These are phyloP conservation scores for Lycophotia porphyrea DNA, from an alignment of 2,888 invertebrate genomes.

Conservation along the genomic window DNA sequence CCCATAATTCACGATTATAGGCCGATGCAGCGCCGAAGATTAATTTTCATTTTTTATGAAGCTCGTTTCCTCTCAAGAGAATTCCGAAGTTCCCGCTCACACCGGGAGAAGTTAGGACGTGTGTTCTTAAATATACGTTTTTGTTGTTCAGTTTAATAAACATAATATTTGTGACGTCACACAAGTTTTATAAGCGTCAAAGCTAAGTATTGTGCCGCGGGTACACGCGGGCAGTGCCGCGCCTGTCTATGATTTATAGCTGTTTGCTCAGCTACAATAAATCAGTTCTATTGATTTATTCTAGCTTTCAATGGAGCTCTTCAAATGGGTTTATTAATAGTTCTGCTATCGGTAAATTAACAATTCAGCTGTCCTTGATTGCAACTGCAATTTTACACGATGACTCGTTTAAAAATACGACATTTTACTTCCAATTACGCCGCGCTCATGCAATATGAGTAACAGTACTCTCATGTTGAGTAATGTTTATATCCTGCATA, in stretches of 20 bases:
- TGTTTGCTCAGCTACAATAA: constrained; percentile 82
- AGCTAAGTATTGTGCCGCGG: constrained; percentile 28
- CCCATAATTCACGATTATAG: background rate
- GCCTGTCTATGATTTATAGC: constrained; percentile 82
- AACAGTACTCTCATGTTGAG: constrained; percentile 24
- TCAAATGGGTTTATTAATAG: constrained; percentile 66
- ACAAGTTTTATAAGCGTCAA: constrained; percentile 35
- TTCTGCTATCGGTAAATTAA: constrained; percentile 38
- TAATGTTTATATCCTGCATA: constrained; percentile 29
- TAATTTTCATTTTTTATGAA: constrained; percentile 57
- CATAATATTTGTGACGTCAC: constrained; percentile 35
- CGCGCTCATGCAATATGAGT: constrained; percentile 8
- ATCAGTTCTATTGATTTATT: constrained; percentile 84
- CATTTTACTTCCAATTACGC: background rate
- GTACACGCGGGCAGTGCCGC: constrained; percentile 56
- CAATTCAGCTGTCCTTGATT: constrained; percentile 15
- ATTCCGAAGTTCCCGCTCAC: background rate
- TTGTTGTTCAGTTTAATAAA: background rate
- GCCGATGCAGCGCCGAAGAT: constrained; percentile 38
- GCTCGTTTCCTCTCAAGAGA: constrained; percentile 1
- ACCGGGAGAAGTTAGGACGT: background rate
- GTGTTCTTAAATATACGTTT: background rate
- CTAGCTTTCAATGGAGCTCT: constrained; percentile 66
- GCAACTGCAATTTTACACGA: constrained; percentile 15
- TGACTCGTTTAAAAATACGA: background rate